These are phyloP conservation scores for Megatriorchis doriae DNA, from an alignment of 2,113 vertebrate species.

Conservation along the genomic window DNA sequence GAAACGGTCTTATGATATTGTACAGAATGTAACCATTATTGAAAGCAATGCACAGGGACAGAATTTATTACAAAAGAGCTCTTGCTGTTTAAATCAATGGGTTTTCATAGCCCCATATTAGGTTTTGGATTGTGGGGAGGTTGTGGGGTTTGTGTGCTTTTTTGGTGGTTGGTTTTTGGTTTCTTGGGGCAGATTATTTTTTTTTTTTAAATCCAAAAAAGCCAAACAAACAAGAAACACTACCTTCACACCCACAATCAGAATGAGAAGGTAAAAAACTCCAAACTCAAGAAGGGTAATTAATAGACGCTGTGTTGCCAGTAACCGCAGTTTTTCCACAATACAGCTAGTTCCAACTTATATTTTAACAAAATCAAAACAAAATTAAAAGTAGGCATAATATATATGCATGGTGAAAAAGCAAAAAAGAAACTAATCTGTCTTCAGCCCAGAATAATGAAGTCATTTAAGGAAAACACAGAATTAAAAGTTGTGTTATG, in stretches of 20 bases:
- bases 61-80: not conserved
- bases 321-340: not conserved
- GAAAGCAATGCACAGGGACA: not conserved
- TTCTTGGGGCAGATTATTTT: not conserved
- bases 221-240: not conserved
- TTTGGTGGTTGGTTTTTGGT: not conserved
- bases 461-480: not conserved
- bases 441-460: not conserved
- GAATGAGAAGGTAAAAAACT: not conserved
- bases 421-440: not conserved
- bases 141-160: not conserved
- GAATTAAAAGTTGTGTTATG: not conserved
- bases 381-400: not conserved
- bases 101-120: not conserved
- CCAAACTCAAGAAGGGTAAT: not conserved
- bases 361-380: not conserved
- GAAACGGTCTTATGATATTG: not conserved
- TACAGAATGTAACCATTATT: not conserved
- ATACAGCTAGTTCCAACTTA: not conserved
- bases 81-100: not conserved
- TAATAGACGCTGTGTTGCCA: not conserved
- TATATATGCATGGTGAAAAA: not conserved
- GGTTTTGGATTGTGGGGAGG: not conserved
- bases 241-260: not conserved
- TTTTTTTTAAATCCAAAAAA: not conserved